Conservation (phyloP, 2,113 vertebrate species). For the Poecilia latipinna region DNA sequence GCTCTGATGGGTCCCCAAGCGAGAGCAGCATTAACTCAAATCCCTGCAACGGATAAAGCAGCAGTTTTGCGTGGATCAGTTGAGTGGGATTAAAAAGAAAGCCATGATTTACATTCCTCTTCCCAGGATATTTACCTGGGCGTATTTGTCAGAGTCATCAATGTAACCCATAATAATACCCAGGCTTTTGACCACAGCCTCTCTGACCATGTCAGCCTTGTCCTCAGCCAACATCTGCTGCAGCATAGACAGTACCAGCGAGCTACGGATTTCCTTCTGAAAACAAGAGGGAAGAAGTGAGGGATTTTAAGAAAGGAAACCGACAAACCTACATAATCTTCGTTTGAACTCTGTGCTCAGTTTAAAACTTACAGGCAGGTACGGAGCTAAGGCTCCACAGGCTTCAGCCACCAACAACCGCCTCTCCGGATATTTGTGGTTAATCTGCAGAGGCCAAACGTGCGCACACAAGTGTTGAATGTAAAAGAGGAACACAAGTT, state of each 20-base stretch:
- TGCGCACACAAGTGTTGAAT: constrained; percentile 22
- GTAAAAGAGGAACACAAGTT: constrained; percentile 25
- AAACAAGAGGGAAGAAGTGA: neutral
- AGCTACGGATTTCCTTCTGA: constrained; percentile 98
- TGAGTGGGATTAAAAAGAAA: neutral
- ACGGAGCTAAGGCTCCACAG: constrained; percentile 96
- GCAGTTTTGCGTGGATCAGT: constrained; percentile 15
- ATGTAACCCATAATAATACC: constrained; percentile 98
- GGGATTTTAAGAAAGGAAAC: neutral
- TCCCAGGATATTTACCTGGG: constrained; percentile 84
- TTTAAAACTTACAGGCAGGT: constrained; percentile 90
- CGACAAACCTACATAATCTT: no score
- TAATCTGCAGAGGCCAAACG: constrained; percentile 84
- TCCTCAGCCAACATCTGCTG: constrained; percentile 99
- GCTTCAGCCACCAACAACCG: constrained; percentile 96
- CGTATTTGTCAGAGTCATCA: constrained; percentile 96
- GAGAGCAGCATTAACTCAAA: constrained; percentile 95
- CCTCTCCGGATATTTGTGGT: constrained; percentile 99
- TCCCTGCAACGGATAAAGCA: constrained; percentile 83
- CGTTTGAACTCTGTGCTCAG: neutral
- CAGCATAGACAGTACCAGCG: constrained; percentile 96
- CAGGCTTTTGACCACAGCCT: constrained; percentile 98
- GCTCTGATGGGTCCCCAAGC: constrained; percentile 93
- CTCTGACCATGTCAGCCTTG: constrained; percentile 97
- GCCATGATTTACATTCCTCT: neutral